These are phyloP conservation scores for Ectobius pallidus DNA, from an alignment of 2,888 invertebrate species.

Conservation along the genomic window DNA sequence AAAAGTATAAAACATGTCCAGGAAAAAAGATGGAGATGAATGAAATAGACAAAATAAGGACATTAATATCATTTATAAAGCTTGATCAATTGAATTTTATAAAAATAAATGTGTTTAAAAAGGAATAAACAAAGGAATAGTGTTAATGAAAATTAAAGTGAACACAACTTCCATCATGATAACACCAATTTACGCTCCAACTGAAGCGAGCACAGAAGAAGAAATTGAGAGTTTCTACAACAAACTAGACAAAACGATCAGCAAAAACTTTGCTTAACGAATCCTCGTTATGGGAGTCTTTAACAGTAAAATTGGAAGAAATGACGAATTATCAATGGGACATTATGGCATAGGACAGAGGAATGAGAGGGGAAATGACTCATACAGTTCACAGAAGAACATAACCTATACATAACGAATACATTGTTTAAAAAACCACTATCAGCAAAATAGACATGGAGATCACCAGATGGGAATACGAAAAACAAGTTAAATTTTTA, in stretches of 20 bases:
- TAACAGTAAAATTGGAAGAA: neutral
- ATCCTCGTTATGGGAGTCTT: neutral
- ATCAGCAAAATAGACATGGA: neutral
- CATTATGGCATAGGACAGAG: neutral
- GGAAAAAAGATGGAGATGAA: no score
- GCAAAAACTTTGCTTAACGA: neutral
- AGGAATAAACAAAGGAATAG: neutral
- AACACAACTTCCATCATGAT: neutral
- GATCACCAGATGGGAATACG: neutral
- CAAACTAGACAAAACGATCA: neutral
- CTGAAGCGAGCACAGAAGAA: neutral
- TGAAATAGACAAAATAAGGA: no score
- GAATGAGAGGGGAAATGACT: neutral
- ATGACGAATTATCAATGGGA: neutral
- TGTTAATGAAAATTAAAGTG: neutral
- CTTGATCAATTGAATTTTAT: no score
- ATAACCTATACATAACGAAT: neutral
- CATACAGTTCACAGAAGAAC: neutral
- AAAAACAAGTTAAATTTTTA: neutral
- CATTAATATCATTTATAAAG: no score
- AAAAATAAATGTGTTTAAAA: no score
- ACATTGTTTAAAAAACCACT: neutral
- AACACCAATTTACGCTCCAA: neutral
- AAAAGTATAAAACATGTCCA: no score
- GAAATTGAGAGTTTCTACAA: neutral